phyloP scores from a whole-genome alignment of 1,140 invertebrate species.

The Bombus turneri region DNA sequence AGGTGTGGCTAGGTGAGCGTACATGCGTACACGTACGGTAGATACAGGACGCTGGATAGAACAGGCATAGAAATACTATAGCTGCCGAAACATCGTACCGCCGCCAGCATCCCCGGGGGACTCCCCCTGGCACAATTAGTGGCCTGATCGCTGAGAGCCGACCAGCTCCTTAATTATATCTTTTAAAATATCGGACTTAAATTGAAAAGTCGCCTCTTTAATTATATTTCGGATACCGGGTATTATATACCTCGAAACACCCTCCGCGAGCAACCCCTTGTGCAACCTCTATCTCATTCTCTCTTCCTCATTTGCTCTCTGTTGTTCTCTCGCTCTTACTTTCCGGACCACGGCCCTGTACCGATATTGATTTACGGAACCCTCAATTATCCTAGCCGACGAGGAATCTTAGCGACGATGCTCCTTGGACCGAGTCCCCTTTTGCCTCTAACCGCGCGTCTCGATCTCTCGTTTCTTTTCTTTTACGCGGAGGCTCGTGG shows the following conservation, averaged over 20 bases:
- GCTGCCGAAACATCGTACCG: slow-evolving; percentile 4
- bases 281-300: neutral
- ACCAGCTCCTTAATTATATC: slow-evolving; percentile 77
- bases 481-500: slow-evolving; percentile 43
- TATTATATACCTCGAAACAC: slow-evolving; percentile 63
- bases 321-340: neutral
- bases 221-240: slow-evolving; percentile 76
- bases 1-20: slow-evolving; percentile 29
- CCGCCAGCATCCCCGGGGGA: slow-evolving; percentile 42
- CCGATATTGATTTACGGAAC: slow-evolving; percentile 74
- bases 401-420: slow-evolving; percentile 56
- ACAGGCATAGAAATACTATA: slow-evolving; percentile 56
- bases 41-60: neutral
- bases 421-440: slow-evolving; percentile 25
- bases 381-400: slow-evolving; percentile 70
- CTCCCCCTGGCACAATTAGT: slow-evolving; percentile 73
- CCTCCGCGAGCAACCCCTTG: slow-evolving; percentile 31
- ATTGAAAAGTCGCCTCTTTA: slow-evolving; percentile 78
- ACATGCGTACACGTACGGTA: slow-evolving; percentile 11
- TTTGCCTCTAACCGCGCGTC: slow-evolving; percentile 16
- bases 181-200: slow-evolving; percentile 79
- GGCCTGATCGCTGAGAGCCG: slow-evolving; percentile 68
- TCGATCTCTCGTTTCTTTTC: slow-evolving; percentile 49
- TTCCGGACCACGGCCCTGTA: slow-evolving; percentile 18
- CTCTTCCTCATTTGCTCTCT: neutral